These are phyloP conservation scores for Sitodiplosis mosellana DNA, from an alignment of 1,140 invertebrate species.

Conservation along the genomic window DNA sequence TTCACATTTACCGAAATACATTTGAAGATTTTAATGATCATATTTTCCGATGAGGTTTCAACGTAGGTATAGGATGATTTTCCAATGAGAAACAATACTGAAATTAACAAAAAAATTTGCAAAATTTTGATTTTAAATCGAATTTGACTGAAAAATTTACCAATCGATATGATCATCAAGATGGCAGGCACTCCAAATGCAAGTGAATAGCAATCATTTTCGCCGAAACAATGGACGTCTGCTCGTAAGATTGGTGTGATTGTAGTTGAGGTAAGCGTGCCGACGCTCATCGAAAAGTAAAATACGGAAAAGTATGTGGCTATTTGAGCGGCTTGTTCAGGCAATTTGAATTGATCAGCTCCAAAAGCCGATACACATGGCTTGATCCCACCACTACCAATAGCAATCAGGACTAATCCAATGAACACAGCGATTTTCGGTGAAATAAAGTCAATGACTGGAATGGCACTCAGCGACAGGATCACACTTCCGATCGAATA, in stretches of 20 bases:
- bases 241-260: constrained; percentile 72
- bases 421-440: constrained; percentile 50
- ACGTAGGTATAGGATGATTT: constrained; percentile 54
- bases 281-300: constrained; percentile 86
- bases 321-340: constrained; percentile 55
- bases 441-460: constrained; percentile 17
- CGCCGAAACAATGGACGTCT: constrained; percentile 64
- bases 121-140: not conserved
- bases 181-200: constrained; percentile 83
- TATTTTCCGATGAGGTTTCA: constrained; percentile 51
- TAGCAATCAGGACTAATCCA: constrained; percentile 66
- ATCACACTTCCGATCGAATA: constrained; percentile 72
- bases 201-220: constrained; percentile 67
- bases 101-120: not conserved
- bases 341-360: constrained; percentile 82
- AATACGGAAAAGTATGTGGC: constrained; percentile 82
- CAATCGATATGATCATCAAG: constrained; percentile 62
- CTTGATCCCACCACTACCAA: constrained; percentile 93
- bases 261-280: constrained; percentile 76
- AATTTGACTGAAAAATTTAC: constrained; percentile 37
- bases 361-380: constrained; percentile 95
- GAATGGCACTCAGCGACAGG: constrained; percentile 49
- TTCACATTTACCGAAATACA: constrained; percentile 30
- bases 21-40: constrained; percentile 49
- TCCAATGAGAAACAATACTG: constrained; percentile 52